Base-by-base conservation (phyloP, 1,140 invertebrate species). In the Philopotamus ludificatus region DNA sequence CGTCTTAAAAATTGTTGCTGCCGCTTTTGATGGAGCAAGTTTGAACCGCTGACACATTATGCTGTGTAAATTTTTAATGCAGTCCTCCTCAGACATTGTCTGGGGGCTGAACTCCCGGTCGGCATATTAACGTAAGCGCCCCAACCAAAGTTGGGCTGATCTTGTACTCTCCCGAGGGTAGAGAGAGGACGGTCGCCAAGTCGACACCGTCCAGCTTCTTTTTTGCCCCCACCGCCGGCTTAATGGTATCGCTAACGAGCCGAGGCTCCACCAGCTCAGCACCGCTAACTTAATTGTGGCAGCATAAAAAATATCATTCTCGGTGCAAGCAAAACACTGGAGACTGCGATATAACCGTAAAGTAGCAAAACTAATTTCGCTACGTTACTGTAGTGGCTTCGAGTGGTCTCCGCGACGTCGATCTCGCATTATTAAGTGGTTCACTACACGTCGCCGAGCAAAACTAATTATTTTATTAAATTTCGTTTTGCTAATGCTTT, bases 191-290 rank as follows among this genome's bases (percentile, higher is more conserved):
- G 21, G 8, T 53, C 8, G 50, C 50, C 25, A 39, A 39, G 4
- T 57, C 26, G 53, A 39, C 53, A 41, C 53, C 20, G 18, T 3
- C 53, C 23, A 4, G 25, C 45, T 15, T 15, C 4, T 47, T 44
- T 44, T 58, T 58, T 41, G 28, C 47, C 54, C 28, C 54, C 53
- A 50, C 50, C 45, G 60, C 44, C 42, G 53, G 54, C 60, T 59
- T 67, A 67, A 63, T 67, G 47, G 60, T 54, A 64, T 59, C 45
- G 66, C 66, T 67, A 67, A 67, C 60, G 66, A 67, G 66, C 54
- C 66, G 65, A 51, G 59, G 59, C 41, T 44, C 20, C 45, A 15
- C 23, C 49, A 53, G 20, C 28, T 18, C 18, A 50, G 12, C 47
- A 20, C n/a, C n/a, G n/a, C 51, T 12, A 55, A 26, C 50, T 53